Evolutionary conservation across 1,140 invertebrate genomes (phyloP).

Genomic region (Heliconius eleuchia): DNA sequence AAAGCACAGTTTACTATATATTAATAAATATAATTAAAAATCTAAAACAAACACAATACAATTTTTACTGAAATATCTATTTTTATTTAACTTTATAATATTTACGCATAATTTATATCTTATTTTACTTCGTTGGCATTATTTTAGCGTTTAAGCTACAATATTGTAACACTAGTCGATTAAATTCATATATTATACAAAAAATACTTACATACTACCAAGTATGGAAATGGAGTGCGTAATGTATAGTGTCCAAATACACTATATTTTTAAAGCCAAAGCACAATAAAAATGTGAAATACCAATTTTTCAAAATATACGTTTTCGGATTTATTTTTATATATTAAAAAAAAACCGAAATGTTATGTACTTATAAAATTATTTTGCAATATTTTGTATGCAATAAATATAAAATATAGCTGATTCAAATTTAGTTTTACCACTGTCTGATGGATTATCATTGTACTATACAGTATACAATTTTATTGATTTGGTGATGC

Average conservation of each 20-base stretch:
- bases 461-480: not conserved
- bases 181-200: not conserved
- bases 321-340: not conserved
- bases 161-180: constrained; percentile 3
- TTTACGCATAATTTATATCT: constrained; percentile 2
- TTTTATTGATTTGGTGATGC: no score
- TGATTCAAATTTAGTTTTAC: not conserved
- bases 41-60: not conserved
- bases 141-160: not conserved
- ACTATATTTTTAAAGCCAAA: constrained; percentile 17
- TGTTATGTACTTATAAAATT: not conserved
- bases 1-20: not conserved
- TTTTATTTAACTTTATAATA: constrained; percentile 13
- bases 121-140: not conserved
- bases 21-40: not conserved
- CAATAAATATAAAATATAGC: not conserved
- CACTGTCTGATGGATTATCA: not conserved
- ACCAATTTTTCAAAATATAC: not conserved
- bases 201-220: not conserved
- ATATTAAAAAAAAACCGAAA: not conserved
- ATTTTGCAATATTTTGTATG: not conserved
- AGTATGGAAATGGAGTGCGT: not conserved
- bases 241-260: not conserved
- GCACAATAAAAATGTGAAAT: constrained; percentile 2
- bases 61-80: not conserved